Conservation (phyloP, 2,113 vertebrate genomes). For the Cryptomyrus ogoouensis region DNA sequence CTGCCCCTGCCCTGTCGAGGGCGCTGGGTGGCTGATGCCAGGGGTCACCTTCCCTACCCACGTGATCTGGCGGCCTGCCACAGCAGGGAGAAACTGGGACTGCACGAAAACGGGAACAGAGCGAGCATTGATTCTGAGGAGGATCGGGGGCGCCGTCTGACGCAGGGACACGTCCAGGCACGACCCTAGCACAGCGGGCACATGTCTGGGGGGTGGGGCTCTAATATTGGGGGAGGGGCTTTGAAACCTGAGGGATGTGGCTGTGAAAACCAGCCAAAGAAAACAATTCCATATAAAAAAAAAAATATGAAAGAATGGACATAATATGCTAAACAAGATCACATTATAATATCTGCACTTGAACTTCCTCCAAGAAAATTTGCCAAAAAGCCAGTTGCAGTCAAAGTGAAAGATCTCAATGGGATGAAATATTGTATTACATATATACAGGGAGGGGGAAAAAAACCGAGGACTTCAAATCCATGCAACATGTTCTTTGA, state of each 20-base stretch:
- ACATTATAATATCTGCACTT: background rate
- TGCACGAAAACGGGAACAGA: constrained; percentile 29
- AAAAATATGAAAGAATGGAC: background rate
- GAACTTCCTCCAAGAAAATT: background rate
- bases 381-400: background rate
- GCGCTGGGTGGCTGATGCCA: constrained; percentile 15
- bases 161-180: background rate
- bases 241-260: background rate
- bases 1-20: background rate
- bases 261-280: background rate
- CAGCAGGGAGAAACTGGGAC: constrained; percentile 33
- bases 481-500: constrained; percentile 3
- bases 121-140: background rate
- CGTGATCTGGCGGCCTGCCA: background rate
- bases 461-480: background rate
- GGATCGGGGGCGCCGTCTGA: background rate
- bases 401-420: background rate
- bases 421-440: background rate
- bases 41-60: constrained; percentile 36
- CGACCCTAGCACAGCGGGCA: background rate
- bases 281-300: background rate
- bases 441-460: background rate
- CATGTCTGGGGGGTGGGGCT: background rate
- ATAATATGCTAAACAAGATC: background rate
- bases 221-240: background rate